Evolutionary conservation across 2,888 invertebrate genomes (phyloP), one percentile per base, ranked within the genome.

Genomic region (Polia nebulosa): DNA sequence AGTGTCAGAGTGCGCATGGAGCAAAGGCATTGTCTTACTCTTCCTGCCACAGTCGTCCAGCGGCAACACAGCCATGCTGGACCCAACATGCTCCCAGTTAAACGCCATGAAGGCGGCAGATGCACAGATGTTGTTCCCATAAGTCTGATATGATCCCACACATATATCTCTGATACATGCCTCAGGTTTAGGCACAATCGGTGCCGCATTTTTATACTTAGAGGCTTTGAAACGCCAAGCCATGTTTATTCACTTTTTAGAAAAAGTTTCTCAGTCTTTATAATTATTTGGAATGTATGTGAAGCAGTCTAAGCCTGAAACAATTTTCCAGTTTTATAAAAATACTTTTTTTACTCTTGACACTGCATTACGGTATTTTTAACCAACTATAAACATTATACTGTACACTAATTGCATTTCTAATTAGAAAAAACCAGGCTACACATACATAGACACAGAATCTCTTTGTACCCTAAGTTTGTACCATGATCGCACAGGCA

Each of bases 171-270:
- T 97, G 81, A 98, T 97, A 96, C 98, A 97, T 81, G 98, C 98
- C 96, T 99, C 99, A 72, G 99, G 98, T 92, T 99, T 99, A 45
- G 99, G 99, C 88, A 99, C 97, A 89, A 99, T 99, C 51, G 99
- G 99, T 83, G 98, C 98, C 78, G 99, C 99, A 97, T 99, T 99
- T 97, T 99, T 99, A 95, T 98, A 99, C 95, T 99, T 99, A 77
- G 99, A 99, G 91, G 99, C 98, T 96, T 99, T 99, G 96, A 99
- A 99, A 95, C 99, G 97, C 98, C 98, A 98, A 94, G 98, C 98
- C 98, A 98, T 98, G 84, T 81, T 93, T 85, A 87, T 88, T 89
- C 91, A 93, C 90, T 91, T 90, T 83, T 76, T 70, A 53, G 67
- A 86, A 87, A 91, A 87, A 88, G 84, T 87, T 88, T 83, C 83